Base-by-base conservation (phyloP, 1,140 invertebrate species). In the Trigoniulus corallinus region DNA sequence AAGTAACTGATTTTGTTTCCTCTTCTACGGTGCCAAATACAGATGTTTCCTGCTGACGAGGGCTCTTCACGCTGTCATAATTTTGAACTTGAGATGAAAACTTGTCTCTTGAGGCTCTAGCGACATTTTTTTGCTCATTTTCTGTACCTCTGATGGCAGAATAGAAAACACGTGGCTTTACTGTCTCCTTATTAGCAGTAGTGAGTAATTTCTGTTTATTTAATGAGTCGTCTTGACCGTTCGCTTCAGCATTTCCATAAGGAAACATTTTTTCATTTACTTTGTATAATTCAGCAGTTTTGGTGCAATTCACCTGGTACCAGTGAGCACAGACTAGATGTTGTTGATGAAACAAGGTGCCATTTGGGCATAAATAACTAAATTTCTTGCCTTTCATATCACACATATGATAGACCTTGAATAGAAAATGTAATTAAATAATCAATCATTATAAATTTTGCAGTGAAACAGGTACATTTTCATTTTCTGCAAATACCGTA, bases 231-330 rank as follows among this genome's bases (percentile, higher is more conserved):
- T n/a, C 20, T n/a, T 43, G 41, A 22, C 7, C 10, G 4, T 18
- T 18, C 4, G 4, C n/a, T 43, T 43, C n/a, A 43, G 15, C 4
- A 20, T 43, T 18, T 22, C 20, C 15, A 43, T 43, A 18, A 10
- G 15, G n/a, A 18, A 43, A 48, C 20, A 52, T 47, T n/a, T 26
- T 47, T 41, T 21, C 15, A 46, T 55, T 58, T 13, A 57, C 29
- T 12, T 43, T 42, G 27, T 56, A 54, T 18, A 44, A 39, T 23
- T 18, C 21, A 1, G 12, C 1, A 4, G 48, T 27, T 12, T 37
- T 48, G n/a, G 47, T 44, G 39, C 58, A 59, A 22, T 56, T 51
- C 2, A 59, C 58, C 51, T 56, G 52, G 40, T 47, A 47, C 21
- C n/a, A 47, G 25, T 52, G 53, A 34, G 54, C 54, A 34, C 55